Conservation (phyloP, 2,113 vertebrate species). For the Neodon shergylaensis region DNA sequence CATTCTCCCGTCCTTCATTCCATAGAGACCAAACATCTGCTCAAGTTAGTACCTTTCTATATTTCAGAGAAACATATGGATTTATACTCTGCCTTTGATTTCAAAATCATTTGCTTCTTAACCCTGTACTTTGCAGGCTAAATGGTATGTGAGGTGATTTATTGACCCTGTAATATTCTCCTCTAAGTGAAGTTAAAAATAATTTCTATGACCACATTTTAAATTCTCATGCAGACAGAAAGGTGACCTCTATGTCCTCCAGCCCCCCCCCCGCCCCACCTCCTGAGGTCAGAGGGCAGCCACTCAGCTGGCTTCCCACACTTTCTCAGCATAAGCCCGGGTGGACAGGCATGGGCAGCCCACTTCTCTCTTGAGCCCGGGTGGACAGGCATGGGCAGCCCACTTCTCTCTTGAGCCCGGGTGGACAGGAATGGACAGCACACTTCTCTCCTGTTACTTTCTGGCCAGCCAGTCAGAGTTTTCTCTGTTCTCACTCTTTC, state of each 20-base stretch:
- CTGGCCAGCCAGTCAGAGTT: neutral
- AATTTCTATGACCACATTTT: slow-evolving; percentile 12
- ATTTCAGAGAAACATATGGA: slow-evolving; percentile 58
- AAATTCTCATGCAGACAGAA: slow-evolving; percentile 8
- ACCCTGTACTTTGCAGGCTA: slow-evolving; percentile 34
- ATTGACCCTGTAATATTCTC: slow-evolving; percentile 2
- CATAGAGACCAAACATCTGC: slow-evolving; percentile 41
- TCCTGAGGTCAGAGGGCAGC: neutral
- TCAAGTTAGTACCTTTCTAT: neutral
- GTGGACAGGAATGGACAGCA: neutral
- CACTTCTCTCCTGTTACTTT: neutral
- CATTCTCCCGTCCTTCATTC: neutral
- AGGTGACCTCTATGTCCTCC: neutral
- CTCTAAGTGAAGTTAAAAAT: slow-evolving; percentile 33
- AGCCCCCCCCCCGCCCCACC: neutral
- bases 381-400: neutral
- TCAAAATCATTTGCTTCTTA: slow-evolving; percentile 51
- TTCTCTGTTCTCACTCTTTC: neutral
- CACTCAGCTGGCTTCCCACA: neutral
- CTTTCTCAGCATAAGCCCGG: neutral
- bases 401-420: neutral
- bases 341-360: neutral
- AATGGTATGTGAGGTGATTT: slow-evolving; percentile 27
- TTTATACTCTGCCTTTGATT: slow-evolving; percentile 56
- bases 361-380: neutral